Evolutionary conservation across 2,113 vertebrate species (phyloP).

Genomic region (Archocentrus centrarchus): DNA sequence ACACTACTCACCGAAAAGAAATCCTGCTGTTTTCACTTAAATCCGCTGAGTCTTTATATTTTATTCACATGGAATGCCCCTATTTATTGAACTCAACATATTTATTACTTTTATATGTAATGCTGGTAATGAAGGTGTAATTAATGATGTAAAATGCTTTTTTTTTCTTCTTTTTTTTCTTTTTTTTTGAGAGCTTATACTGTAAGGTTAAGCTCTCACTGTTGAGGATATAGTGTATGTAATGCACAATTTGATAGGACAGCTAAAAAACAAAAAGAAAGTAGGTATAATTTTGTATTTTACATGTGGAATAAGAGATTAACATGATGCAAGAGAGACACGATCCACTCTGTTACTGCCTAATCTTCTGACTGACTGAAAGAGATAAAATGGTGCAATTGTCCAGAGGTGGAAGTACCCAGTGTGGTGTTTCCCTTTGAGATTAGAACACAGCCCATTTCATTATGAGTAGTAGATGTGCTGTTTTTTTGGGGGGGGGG

Average conservation of each 20-base stretch:
- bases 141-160: constrained; percentile 13
- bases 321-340: background rate
- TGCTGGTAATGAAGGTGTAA: constrained; percentile 23
- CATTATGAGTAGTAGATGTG: constrained; percentile 28
- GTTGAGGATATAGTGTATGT: constrained; percentile 24
- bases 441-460: constrained; percentile 18
- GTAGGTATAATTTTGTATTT: background rate
- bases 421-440: constrained; percentile 14
- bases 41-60: constrained; percentile 18
- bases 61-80: background rate
- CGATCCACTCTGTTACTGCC: background rate
- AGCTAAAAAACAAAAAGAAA: background rate
- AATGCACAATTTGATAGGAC: constrained; percentile 20
- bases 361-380: constrained; percentile 3
- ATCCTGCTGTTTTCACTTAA: background rate
- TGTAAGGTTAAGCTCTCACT: background rate
- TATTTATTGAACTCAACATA: constrained; percentile 67
- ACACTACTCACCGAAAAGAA: constrained; percentile 23
- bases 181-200: background rate
- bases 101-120: constrained; percentile 68
- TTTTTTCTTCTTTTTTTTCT: too few relatives aligned
- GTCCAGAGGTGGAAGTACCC: constrained; percentile 11
- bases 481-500: constrained; percentile 2
- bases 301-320: constrained; percentile 13
- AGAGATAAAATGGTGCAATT: constrained; percentile 41